Evolutionary conservation across 2,888 invertebrate species (phyloP).

Genomic region (Blastobasis adustella): DNA sequence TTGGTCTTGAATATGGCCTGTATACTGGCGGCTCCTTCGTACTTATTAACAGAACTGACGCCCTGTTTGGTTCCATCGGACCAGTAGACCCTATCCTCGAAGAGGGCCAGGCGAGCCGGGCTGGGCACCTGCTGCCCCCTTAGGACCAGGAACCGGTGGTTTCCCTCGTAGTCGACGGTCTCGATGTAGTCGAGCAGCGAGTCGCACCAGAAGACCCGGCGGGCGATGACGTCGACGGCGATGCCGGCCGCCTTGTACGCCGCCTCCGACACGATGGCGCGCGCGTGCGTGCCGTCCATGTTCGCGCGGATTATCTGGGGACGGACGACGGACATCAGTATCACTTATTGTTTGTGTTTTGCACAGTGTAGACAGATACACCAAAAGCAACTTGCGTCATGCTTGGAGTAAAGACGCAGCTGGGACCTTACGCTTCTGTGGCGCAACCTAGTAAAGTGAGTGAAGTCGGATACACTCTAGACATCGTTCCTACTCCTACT

Average conservation of each 20-base stretch:
- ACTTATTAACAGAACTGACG: constrained; percentile 90
- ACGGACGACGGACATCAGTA: neutral
- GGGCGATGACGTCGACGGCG: constrained; percentile 91
- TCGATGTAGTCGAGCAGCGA: constrained; percentile 96
- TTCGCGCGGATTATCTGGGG: constrained; percentile 84
- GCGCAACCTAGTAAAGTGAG: too few relatives aligned
- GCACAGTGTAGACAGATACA: too few relatives aligned
- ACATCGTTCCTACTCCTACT: too few relatives aligned
- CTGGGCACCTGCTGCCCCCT: constrained; percentile 90
- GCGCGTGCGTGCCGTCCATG: constrained; percentile 93
- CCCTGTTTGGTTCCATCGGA: constrained; percentile 94
- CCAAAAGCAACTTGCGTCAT: too few relatives aligned
- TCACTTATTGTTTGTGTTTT: neutral
- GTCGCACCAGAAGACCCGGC: constrained; percentile 97
- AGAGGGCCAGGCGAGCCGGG: constrained; percentile 87
- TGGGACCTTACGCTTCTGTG: too few relatives aligned
- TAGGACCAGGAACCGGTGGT: constrained; percentile 85
- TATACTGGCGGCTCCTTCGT: constrained; percentile 85
- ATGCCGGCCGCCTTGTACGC: constrained; percentile 96
- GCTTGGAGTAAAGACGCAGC: too few relatives aligned
- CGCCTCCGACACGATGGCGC: constrained; percentile 91
- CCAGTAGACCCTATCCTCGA: constrained; percentile 93
- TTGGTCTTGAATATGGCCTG: constrained; percentile 86
- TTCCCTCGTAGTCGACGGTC: constrained; percentile 94
- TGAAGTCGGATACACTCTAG: too few relatives aligned